Conservation (phyloP, 1,140 invertebrate genomes). For the Neodiprion fabricii region DNA sequence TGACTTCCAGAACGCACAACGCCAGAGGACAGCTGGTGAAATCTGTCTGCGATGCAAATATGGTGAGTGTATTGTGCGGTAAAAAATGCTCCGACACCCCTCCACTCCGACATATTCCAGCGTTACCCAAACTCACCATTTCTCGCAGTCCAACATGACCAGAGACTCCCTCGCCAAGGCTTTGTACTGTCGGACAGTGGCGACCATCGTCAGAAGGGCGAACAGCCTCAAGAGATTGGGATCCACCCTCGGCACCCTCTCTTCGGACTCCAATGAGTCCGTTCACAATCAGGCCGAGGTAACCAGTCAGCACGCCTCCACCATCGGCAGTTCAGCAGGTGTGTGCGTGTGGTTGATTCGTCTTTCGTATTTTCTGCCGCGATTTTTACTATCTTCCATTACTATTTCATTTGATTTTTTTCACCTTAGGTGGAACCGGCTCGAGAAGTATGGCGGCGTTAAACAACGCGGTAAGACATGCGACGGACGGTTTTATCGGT, state of each 20-base stretch:
- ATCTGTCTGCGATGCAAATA: conserved; percentile 82
- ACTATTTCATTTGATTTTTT: neutral
- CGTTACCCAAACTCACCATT: conserved; percentile 16
- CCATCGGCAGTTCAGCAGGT: conserved; percentile 73
- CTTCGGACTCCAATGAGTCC: conserved; percentile 90
- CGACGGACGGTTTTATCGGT: conserved; percentile 94
- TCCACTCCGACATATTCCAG: neutral
- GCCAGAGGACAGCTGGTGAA: conserved; percentile 83
- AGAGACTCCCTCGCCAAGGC: conserved; percentile 91
- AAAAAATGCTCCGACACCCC: neutral
- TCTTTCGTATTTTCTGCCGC: no score
- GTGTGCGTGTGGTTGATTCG: conserved; percentile 36
- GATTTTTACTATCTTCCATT: neutral
- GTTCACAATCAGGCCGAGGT: conserved; percentile 88
- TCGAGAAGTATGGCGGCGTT: conserved; percentile 90
- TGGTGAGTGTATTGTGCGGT: conserved; percentile 61
- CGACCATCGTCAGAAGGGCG: conserved; percentile 89
- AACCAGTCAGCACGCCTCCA: conserved; percentile 86
- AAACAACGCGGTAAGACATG: conserved; percentile 90
- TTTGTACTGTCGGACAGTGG: conserved; percentile 92
- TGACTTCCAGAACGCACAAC: conserved; percentile 85
- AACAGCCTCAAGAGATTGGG: conserved; percentile 90
- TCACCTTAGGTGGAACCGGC: conserved; percentile 67
- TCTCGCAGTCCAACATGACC: conserved; percentile 76
- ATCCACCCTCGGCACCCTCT: conserved; percentile 86